Conservation (phyloP, 2,888 invertebrate species). For the Amphimallon solstitiale region DNA sequence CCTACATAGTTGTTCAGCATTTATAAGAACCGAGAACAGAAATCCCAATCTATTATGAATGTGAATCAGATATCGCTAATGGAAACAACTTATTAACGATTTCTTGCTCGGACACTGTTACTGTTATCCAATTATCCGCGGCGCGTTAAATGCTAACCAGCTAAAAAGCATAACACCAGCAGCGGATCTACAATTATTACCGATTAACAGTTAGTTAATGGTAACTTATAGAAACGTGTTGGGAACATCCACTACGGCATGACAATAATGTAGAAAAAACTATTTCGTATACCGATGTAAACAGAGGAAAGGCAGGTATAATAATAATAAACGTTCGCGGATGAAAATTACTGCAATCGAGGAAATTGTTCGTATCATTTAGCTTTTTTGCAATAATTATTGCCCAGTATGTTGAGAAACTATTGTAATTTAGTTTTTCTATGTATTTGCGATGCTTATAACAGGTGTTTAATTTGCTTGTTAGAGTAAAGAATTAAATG, state of each 20-base stretch:
- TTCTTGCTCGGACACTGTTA: slow-evolving; percentile 9
- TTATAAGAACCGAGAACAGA: background rate
- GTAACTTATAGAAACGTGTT: slow-evolving; percentile 1
- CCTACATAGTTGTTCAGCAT: too few species aligned
- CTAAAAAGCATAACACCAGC: slow-evolving; percentile 19
- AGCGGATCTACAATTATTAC: slow-evolving; percentile 15
- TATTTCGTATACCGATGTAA: background rate
- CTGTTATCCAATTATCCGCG: slow-evolving; percentile 24
- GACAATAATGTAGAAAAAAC: background rate
- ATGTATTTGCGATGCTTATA: background rate
- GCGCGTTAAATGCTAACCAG: slow-evolving; percentile 2
- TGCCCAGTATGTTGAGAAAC: background rate
- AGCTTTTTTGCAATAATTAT: background rate
- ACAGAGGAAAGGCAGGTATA: background rate
- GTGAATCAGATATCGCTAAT: slow-evolving; percentile 19
- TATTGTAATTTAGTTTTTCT: background rate
- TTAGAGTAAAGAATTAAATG: too few species aligned
- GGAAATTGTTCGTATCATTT: slow-evolving; percentile 9
- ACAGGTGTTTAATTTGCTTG: too few species aligned
- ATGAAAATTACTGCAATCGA: background rate
- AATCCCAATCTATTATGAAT: background rate
- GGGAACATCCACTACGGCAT: background rate
- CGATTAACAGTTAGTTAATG: slow-evolving; percentile 2
- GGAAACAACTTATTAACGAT: slow-evolving; percentile 26
- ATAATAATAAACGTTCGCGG: background rate